A percentile compares a stretch with the other conserved stretches of the same genome.
Evolutionary conservation across 2,797 vertebrate genomes (phyloP).

Genomic region (Sebastes diploproa): DNA sequence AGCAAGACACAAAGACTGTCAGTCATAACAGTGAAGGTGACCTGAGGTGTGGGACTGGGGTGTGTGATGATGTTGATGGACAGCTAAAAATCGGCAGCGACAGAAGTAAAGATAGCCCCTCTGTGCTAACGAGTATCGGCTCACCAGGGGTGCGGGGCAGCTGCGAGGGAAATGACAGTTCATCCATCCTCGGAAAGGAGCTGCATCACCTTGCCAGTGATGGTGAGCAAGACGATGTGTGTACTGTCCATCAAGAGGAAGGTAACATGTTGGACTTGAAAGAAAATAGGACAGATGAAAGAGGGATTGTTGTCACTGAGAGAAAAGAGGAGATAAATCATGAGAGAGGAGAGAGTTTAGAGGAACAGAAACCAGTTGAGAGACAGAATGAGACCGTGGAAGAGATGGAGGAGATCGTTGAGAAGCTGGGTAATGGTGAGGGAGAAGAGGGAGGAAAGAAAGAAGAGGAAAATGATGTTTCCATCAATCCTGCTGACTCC

Average conservation of each 20-base stretch:
- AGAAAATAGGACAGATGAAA: constrained; percentile 32
- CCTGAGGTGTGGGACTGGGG: constrained; percentile 8
- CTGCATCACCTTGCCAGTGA: constrained; percentile 13
- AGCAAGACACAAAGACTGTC: constrained; percentile 37
- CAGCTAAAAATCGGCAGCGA: constrained; percentile 26
- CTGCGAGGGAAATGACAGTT: constrained; percentile 32
- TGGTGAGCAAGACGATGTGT: constrained; percentile 11
- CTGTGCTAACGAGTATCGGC: constrained; percentile 10
- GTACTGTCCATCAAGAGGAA: constrained; percentile 15
- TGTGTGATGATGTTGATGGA: constrained; percentile 40
- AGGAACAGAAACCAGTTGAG: constrained; percentile 20
- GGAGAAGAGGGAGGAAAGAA: constrained; percentile 16
- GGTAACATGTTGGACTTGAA: neutral
- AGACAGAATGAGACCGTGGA: constrained; percentile 28
- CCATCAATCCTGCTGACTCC: constrained; percentile 22
- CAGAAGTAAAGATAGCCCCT: constrained; percentile 24
- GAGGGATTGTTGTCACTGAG: constrained; percentile 16
- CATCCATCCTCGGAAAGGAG: constrained; percentile 31
- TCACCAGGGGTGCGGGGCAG: constrained; percentile 6
- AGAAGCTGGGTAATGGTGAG: constrained; percentile 12
- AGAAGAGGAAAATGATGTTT: constrained; percentile 30
- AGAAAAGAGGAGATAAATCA: constrained; percentile 38
- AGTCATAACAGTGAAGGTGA: constrained; percentile 29
- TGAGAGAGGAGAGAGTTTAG: constrained; percentile 21
- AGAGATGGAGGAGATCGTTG: constrained; percentile 41